Conservation (phyloP, 2,797 vertebrate species). For the Rhadinocentrus ornatus region DNA sequence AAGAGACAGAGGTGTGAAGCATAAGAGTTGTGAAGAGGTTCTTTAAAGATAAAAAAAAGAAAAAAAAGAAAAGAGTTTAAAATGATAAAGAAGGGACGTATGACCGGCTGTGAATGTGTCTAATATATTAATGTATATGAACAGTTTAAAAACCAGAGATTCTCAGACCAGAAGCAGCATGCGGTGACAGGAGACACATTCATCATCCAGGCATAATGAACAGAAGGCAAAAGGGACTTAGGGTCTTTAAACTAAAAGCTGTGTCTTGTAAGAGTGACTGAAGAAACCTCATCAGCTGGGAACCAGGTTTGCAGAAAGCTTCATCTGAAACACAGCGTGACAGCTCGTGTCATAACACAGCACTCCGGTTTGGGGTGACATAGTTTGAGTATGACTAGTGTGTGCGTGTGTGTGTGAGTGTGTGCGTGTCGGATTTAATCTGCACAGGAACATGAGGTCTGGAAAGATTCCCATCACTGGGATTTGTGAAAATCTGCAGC, state of each 20-base stretch:
- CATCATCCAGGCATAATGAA: slow-evolving; percentile 50
- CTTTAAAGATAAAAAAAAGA: slow-evolving; percentile 1
- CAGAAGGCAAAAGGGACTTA: slow-evolving; percentile 28
- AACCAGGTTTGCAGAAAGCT: slow-evolving; percentile 27
- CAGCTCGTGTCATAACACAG: slow-evolving; percentile 25
- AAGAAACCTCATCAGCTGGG: slow-evolving; percentile 22
- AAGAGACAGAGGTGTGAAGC: slow-evolving; percentile 31
- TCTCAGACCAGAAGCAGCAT: slow-evolving; percentile 23
- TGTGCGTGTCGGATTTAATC: slow-evolving; percentile 62
- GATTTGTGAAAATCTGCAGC: slow-evolving; percentile 74
- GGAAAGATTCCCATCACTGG: slow-evolving; percentile 67
- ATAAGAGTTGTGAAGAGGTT: slow-evolving; percentile 22
- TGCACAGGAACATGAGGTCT: slow-evolving; percentile 66
- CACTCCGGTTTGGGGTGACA: slow-evolving; percentile 27
- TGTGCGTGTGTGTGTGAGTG: slow-evolving; percentile 32
- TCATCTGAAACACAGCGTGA: slow-evolving; percentile 11
- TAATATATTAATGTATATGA: slow-evolving; percentile 30
- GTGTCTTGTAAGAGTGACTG: slow-evolving; percentile 48
- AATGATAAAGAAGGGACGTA: not conserved
- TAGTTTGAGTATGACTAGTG: slow-evolving; percentile 31
- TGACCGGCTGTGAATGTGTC: not conserved
- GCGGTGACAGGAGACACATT: slow-evolving; percentile 42
- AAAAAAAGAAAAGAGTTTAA: too few species aligned
- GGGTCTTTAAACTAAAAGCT: slow-evolving; percentile 50
- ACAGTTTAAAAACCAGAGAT: slow-evolving; percentile 20